Evolutionary conservation across 2,113 vertebrate species (phyloP), one percentile per base, ranked within the genome.

Genomic region (Rhinoptilus africanus): DNA sequence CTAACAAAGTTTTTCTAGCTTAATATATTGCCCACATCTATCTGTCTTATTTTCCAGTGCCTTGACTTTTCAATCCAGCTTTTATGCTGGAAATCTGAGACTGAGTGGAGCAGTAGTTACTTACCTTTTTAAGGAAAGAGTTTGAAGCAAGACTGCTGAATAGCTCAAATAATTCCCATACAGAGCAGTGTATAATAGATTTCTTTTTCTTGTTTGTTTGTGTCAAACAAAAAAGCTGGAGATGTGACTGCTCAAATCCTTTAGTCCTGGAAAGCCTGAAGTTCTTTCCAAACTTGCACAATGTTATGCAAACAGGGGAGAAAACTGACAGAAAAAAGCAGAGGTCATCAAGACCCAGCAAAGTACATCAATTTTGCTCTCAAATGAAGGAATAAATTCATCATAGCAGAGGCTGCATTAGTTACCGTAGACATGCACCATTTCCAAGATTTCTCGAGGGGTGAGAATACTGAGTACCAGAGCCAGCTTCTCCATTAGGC

Each of bases 1-100:
- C 96, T 97, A 96, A 79, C 88, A 80, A 96, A 98, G 92, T 96
- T 98, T 97, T 97, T 93, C 94, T 78, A 96, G 88, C 73, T 96
- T 94, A 94, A 96, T 87, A 73, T 79, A 69, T 96, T 92, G 69
- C 92, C 88, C 87, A 66, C 93, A 81, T 96, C 76, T 94, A 94
- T 95, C 94, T 97, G 79, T 88, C 88, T 96, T 85, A 88, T 92
- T 95, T 96, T 89, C 87, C 62, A 45, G 24, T 48, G 64, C 54
- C 76, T 96, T 66, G 28, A 56, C 87, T 88, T 97, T 97, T 91
- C 96, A 97, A 96, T 94, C 89, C 47, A 30, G 82, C 37, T 91
- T 98, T 98, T 97, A 83, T 97, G 89, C 84, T 92, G n/a, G 88
- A 94, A 94, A 96, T 84, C 74, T 86, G 78, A 95, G 92, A 88